These are phyloP conservation scores for Sebastolobus alascanus DNA, from an alignment of 2,797 vertebrate genomes.

Conservation along the genomic window DNA sequence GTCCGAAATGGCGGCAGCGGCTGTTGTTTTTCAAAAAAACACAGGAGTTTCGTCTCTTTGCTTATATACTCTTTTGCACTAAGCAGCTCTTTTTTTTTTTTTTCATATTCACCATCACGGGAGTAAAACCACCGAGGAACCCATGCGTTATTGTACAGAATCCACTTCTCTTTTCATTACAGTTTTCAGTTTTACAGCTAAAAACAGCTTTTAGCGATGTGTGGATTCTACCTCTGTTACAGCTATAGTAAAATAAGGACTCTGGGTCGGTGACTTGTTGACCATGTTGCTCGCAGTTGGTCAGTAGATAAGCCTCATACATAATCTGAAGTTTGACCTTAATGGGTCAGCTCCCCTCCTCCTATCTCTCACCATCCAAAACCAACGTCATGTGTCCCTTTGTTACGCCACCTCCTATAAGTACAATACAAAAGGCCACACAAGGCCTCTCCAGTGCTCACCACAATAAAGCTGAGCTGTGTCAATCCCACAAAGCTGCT, in stretches of 20 bases:
- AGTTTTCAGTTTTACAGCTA: neutral
- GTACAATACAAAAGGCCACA: slow-evolving; percentile 60
- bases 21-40: no score
- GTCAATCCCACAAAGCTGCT: slow-evolving; percentile 67
- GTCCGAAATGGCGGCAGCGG: no score
- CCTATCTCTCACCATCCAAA: slow-evolving; percentile 33
- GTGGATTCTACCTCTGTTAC: neutral
- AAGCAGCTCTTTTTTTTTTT: no score
- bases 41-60: no score
- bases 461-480: slow-evolving; percentile 57
- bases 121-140: neutral
- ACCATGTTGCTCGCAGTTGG: slow-evolving; percentile 10
- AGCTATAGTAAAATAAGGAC: neutral
- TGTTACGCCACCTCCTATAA: slow-evolving; percentile 61
- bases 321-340: slow-evolving; percentile 38
- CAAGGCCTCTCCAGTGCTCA: slow-evolving; percentile 57
- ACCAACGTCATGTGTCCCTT: slow-evolving; percentile 43
- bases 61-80: no score
- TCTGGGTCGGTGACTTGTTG: neutral
- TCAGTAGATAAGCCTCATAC: slow-evolving; percentile 30
- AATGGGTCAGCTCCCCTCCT: slow-evolving; percentile 33
- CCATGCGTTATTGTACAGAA: neutral
- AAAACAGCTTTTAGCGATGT: slow-evolving; percentile 5
- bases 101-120: no score
- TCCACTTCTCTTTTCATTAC: neutral